Conservation (phyloP, 2,888 invertebrate species). For the Escarpia spicata region DNA sequence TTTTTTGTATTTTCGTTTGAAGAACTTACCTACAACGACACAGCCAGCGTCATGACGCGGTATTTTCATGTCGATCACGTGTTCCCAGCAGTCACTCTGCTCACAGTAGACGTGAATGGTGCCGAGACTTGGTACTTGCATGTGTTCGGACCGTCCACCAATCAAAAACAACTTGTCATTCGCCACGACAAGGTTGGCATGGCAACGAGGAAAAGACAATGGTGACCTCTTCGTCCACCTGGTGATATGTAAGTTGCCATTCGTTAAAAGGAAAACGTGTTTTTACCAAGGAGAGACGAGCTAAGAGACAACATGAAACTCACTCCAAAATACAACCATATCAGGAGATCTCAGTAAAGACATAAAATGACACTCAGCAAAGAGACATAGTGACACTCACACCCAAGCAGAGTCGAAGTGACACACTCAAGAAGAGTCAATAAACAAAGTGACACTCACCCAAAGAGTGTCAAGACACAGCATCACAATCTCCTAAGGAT, state of each 20-base stretch:
- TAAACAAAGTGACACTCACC: no score
- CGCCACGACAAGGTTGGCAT: conserved; percentile 46
- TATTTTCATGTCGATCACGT: conserved; percentile 38
- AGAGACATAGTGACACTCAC: no score
- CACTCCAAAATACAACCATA: no score
- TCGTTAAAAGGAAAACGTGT: neutral
- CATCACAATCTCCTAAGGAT: no score
- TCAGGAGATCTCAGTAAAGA: no score
- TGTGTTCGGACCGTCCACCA: conserved; percentile 47
- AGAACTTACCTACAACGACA: conserved; percentile 40
- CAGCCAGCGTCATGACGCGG: conserved; percentile 48
- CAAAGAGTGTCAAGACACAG: no score
- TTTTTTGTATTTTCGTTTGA: neutral
- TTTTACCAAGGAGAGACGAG: no score
- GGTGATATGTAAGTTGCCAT: neutral
- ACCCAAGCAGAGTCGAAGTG: no score
- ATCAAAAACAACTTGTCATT: conserved; percentile 46
- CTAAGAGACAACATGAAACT: no score
- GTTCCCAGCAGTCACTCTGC: conserved; percentile 46
- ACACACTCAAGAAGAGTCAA: no score
- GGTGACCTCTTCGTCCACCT: conserved; percentile 45
- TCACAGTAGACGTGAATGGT: conserved; percentile 49
- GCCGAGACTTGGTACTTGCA: conserved; percentile 42
- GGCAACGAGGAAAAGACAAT: conserved; percentile 47
- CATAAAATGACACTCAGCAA: no score